phyloP scores from a whole-genome alignment of 2,113 vertebrate genomes.

The Hydrolagus affinis region DNA sequence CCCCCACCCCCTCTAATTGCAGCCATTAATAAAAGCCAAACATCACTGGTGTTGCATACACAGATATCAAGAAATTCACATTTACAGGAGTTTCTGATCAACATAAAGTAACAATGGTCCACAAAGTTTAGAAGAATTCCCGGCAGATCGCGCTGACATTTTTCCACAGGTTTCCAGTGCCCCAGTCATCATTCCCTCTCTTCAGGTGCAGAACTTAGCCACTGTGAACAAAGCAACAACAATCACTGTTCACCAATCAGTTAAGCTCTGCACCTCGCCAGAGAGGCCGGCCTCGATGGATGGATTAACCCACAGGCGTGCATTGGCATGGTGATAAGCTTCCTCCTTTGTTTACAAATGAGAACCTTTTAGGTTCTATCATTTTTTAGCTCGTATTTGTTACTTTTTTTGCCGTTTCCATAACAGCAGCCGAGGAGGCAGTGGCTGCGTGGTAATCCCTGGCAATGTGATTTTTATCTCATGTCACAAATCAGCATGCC shows the following conservation, averaged over 20 bases:
- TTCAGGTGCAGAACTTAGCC: slow-evolving; percentile 99
- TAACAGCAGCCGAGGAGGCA: slow-evolving; percentile 67
- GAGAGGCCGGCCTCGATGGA: slow-evolving; percentile 64
- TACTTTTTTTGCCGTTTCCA: slow-evolving; percentile 51
- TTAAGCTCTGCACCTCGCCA: slow-evolving; percentile 97
- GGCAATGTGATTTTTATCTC: slow-evolving; percentile 99
- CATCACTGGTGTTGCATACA: no score
- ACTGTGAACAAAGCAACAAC: slow-evolving; percentile 99
- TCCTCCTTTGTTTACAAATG: slow-evolving; percentile 40
- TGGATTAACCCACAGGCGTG: slow-evolving; percentile 38
- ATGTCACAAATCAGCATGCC: slow-evolving; percentile 99
- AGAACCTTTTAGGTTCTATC: slow-evolving; percentile 35
- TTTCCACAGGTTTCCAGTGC: not conserved
- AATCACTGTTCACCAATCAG: slow-evolving; percentile 99
- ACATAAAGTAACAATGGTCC: no score
- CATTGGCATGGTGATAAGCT: slow-evolving; percentile 39
- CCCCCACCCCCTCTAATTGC: no score
- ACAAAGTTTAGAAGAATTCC: not conserved
- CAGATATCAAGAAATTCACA: no score
- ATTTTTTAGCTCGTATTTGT: not conserved
- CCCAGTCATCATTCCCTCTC: slow-evolving; percentile 58
- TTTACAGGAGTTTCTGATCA: no score
- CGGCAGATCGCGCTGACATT: not conserved
- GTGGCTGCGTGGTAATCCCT: slow-evolving; percentile 98
- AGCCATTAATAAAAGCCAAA: no score